Base-by-base conservation (phyloP, 2,113 vertebrate species). In the Corythaixoides concolor region DNA sequence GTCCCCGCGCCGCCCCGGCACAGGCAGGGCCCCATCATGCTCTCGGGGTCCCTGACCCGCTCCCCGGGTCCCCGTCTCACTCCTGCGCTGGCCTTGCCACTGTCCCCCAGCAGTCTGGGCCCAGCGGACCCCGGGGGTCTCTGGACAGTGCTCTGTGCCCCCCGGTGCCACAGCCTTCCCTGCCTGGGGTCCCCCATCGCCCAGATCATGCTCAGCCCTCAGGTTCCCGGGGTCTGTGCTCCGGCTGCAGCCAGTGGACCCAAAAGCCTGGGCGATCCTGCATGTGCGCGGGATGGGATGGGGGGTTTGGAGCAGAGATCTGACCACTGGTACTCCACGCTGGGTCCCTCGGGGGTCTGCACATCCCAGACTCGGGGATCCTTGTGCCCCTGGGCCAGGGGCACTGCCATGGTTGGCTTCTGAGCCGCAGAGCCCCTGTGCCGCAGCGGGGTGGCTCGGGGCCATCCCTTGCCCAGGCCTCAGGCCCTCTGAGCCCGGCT, bases 221-320 rank as follows among this genome's bases (percentile, higher is more conserved):
- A n/a, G n/a, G n/a, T n/a, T n/a, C n/a, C n/a, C n/a, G n/a, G n/a
- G n/a, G n/a, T n/a, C n/a, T n/a, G n/a, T n/a, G n/a, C n/a, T n/a
- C n/a, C n/a, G n/a, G n/a, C n/a, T n/a, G n/a, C n/a, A n/a, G n/a
- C n/a, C n/a, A n/a, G n/a, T n/a, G n/a, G n/a, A n/a, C n/a, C n/a
- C n/a, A 21, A 45, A 53, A 69, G 41, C 32, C 49, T 22, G 30
- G 33, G 23, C 13, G 32, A 35, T 35, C 50, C 43, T 32, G 26
- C 24, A 24, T 0, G 0, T 32, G 15, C 64, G 11, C 0, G 1
- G 23, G 4, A 27, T 19, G 56, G 35, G 73, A 76, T 26, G 28
- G 19, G 16, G 59, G 13, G 10, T 33, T 45, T 33, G 45, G 22
- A 50, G 7, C 59, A 50, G n/a, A 4, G 17, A 2, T 22, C 43